Evolutionary conservation across 2,888 invertebrate genomes (phyloP), one percentile per base, ranked within the genome.

Genomic region (Thymelicus acteon): DNA sequence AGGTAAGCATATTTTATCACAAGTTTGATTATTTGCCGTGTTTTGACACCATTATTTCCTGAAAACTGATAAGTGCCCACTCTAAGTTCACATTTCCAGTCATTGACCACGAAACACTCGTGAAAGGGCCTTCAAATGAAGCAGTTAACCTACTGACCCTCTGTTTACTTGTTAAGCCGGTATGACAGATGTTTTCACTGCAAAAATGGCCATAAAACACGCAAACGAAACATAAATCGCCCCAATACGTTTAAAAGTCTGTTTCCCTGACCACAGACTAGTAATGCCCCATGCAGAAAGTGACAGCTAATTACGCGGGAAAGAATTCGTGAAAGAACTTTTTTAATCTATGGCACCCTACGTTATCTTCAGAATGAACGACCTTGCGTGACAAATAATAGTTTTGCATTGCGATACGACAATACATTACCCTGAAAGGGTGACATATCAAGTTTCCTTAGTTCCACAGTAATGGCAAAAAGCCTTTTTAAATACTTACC

Each of bases 141-240:
- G 79, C 78, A 75, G 81, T 85, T 88, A 90, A 88, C 91, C 91
- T 76, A 91, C 79, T 91, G 84, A 90, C 90, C 90, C 77, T 70
- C 66, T 54, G 75, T 76, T 76, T 77, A 77, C 79, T 80, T 82
- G 84, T 81, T 81, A 83, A 81, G 81, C 75, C 79, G 71, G 79
- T 84, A 85, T 90, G 90, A 91, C 89, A 89, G 88, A 91, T 90
- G 88, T 85, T 85, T 86, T 83, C 80, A 83, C 83, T 80, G 85
- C 83, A 78, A 79, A 84, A 86, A 91, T 81, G 75, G 80, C 83
- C 71, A 71, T 73, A 74, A 72, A 80, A 80, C 90, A 88, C 87
- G 89, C 89, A 71, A 85, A 80, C 77, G 73, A 58, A 75, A 77
- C 84, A 85, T 87, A 86, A 89, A 87, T 87, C 82, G 79, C 76